These are phyloP conservation scores for Trididemnum clinides DNA, from an alignment of 23 tunicate genomes.

Conservation along the genomic window DNA sequence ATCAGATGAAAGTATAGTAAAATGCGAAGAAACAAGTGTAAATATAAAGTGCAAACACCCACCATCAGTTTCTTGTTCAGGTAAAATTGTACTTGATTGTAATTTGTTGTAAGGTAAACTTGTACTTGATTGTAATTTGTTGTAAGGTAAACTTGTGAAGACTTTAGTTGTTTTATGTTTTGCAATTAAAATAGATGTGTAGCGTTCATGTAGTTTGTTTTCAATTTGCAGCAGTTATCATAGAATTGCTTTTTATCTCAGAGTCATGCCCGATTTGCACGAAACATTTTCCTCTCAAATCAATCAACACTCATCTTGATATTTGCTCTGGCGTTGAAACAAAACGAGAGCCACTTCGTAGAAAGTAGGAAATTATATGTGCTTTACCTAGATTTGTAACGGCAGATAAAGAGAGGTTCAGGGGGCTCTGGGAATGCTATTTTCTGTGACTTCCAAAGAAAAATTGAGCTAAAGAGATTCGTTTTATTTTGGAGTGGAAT, in stretches of 20 bases:
- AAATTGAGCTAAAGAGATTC: no score
- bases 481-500: no score
- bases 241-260: not conserved
- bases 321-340: slow-evolving; percentile 40
- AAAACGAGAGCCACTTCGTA: slow-evolving; percentile 47
- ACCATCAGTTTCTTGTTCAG: no score
- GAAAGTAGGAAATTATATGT: slow-evolving; percentile 17
- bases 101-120: not conserved
- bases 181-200: no score
- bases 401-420: no score
- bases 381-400: no score
- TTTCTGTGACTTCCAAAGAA: no score
- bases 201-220: not conserved
- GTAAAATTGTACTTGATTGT: no score
- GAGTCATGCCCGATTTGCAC: slow-evolving; percentile 74
- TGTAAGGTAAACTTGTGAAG: not conserved
- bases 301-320: slow-evolving; percentile 73
- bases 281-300: slow-evolving; percentile 2
- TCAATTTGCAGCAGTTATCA: not conserved
- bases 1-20: no score
- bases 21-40: no score
- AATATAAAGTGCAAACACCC: no score
- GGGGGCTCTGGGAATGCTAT: no score
- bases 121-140: not conserved
- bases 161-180: not conserved